Evolutionary conservation across 2,888 invertebrate species (phyloP).

Genomic region (Malthinus flaveolus): DNA sequence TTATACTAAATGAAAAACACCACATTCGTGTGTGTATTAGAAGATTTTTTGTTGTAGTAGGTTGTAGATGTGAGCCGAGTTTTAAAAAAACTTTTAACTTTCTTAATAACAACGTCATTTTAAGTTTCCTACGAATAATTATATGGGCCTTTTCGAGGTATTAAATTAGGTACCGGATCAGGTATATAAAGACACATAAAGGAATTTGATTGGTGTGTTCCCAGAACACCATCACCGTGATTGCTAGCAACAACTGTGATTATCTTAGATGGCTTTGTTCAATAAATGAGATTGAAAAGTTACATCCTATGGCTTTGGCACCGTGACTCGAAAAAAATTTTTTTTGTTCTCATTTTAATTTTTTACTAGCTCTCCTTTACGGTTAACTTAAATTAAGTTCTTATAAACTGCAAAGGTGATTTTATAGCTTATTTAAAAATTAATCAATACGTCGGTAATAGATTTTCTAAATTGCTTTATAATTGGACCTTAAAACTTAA

Average conservation of each 20-base stretch:
- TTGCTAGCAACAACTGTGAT: slow-evolving; percentile 28
- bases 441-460: too few relatives aligned
- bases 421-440: too few relatives aligned
- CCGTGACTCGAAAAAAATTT: slow-evolving; percentile 25
- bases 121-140: slow-evolving; percentile 28
- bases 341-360: background rate
- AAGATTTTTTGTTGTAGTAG: too few relatives aligned
- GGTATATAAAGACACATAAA: slow-evolving; percentile 27
- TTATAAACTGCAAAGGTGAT: too few relatives aligned
- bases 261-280: slow-evolving; percentile 33
- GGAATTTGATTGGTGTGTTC: slow-evolving; percentile 32
- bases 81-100: too few relatives aligned
- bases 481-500: too few relatives aligned
- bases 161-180: slow-evolving; percentile 31
- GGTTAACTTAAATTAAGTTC: slow-evolving; percentile 7
- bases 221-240: slow-evolving; percentile 29
- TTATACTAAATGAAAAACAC: too few relatives aligned
- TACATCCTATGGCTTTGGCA: slow-evolving; percentile 16
- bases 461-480: too few relatives aligned
- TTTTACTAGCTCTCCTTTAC: slow-evolving; percentile 6
- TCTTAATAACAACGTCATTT: slow-evolving; percentile 5
- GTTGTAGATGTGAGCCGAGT: too few relatives aligned
- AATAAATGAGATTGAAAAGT: slow-evolving; percentile 28
- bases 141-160: slow-evolving; percentile 23
- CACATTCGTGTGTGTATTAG: too few relatives aligned